phyloP scores from a whole-genome alignment of 2,113 vertebrate genomes.

The Calyptommatus sinebrachiatus region DNA sequence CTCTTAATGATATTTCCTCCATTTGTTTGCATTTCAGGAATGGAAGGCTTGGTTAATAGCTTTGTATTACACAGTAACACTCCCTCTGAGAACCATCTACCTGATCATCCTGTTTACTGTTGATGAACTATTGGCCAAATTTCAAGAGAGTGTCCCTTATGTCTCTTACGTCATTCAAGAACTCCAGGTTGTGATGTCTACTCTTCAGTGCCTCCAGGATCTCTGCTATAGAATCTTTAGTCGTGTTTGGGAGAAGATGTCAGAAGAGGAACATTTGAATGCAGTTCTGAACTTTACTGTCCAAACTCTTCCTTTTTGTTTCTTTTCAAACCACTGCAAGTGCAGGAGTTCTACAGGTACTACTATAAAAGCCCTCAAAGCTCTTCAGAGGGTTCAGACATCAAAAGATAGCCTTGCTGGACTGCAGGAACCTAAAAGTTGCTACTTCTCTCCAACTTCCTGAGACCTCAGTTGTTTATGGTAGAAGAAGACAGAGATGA shows the following conservation, averaged over 20 bases:
- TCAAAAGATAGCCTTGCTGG: background rate
- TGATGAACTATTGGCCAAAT: background rate
- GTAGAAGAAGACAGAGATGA: background rate
- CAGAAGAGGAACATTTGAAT: conserved; percentile 6
- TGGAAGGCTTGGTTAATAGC: conserved; percentile 24
- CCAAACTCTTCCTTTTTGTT: conserved; percentile 6
- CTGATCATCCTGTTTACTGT: conserved; percentile 10
- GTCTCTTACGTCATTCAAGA: conserved; percentile 9
- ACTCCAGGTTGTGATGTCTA: background rate
- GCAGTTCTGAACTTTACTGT: background rate
- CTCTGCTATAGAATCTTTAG: conserved; percentile 21
- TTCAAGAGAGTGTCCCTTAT: conserved; percentile 2
- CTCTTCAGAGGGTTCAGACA: background rate
- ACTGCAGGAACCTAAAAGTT: background rate
- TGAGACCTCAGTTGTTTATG: background rate
- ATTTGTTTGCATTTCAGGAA: conserved; percentile 1
- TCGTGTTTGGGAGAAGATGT: conserved; percentile 10
- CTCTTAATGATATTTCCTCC: background rate
- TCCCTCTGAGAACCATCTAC: conserved; percentile 23
- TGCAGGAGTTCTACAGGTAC: background rate
- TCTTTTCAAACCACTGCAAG: conserved; percentile 3
- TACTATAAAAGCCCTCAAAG: background rate
- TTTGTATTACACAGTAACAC: conserved; percentile 17
- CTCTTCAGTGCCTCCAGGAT: conserved; percentile 14
- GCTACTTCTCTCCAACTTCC: background rate